Evolutionary conservation across 2,888 invertebrate genomes (phyloP).

Genomic region (Cataglyphis albicans): DNA sequence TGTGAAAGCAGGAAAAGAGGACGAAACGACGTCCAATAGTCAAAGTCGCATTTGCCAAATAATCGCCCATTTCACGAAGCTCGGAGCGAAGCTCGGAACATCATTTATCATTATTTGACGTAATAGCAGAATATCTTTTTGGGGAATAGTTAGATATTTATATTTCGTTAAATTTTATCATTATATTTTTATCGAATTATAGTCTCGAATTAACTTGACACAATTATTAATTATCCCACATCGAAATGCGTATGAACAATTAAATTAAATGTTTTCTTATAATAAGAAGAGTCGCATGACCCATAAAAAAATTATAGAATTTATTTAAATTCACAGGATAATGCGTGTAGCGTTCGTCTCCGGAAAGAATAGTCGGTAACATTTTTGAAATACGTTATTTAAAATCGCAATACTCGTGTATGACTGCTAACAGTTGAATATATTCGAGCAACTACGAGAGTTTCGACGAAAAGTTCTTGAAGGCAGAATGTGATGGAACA

Average conservation of each 20-base stretch:
- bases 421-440: conserved; percentile 26
- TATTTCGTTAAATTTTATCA: background rate
- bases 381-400: conserved; percentile 38
- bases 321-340: background rate
- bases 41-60: conserved; percentile 34
- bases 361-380: background rate
- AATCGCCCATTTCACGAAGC: conserved; percentile 6
- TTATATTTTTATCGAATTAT: conserved; percentile 1
- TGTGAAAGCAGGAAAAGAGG: conserved; percentile 35
- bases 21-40: conserved; percentile 14
- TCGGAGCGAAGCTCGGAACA: background rate
- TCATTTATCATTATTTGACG: conserved; percentile 27
- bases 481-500: conserved; percentile 40
- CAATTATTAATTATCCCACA: background rate
- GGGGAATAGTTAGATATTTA: background rate
- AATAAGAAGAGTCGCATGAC: background rate
- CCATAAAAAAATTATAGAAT: background rate
- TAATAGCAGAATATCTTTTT: background rate
- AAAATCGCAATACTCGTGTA: conserved; percentile 33
- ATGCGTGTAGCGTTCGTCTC: background rate
- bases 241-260: background rate
- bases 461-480: conserved; percentile 45
- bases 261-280: conserved; percentile 5
- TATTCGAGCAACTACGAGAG: conserved; percentile 27
- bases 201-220: background rate